Evolutionary conservation across 2,797 vertebrate species (phyloP), one percentile per base, ranked within the genome.

Genomic region (Enteromius treurensis): DNA sequence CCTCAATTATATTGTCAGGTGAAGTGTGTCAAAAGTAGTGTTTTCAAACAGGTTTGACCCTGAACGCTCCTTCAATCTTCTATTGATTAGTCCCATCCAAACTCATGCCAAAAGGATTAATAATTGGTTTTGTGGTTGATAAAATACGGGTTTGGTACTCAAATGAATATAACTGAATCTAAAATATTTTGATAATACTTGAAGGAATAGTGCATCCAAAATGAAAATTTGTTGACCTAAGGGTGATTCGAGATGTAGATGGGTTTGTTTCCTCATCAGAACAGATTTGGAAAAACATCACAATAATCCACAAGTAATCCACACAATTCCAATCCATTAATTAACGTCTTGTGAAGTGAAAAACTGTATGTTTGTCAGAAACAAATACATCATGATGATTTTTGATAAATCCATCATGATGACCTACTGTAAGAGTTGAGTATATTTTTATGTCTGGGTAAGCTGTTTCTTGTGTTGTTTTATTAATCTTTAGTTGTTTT

Each of bases 1-100:
- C 53, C 4, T 76, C 53, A 76, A 26, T 26, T 40, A 76, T 73
- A 76, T 32, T 37, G 34, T 76, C 51, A 71, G 51, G 40, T 55
- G 7, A 21, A 26, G 29, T 42, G 32, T 42, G 23, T 37, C 26
- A 37, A 79, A 53, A 37, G 34, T 1, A 32, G 1, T 60, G 58
- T 62, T 62, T 62, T 62, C 23, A 70, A 45, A n/a, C 65, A 68
- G 3, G 40, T 37, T 55, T 55, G 69, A 71, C 13, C 69, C 21
- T 1, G 32, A 37, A 37, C 11, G 14, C 19, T 8, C 29, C 47
- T 51, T 17, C 4, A 8, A 32, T 51, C 23, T 49, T 45, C 14
- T 2, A 21, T 14, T 53, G 47, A 19, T 74, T 21, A 4, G 32
- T 14, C 10, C 19, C 5, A 3, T 32, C 0, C 8, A 53, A 53